A percentile compares a stretch with the other conserved stretches of the same genome.
Evolutionary conservation across 2,888 invertebrate genomes (phyloP).

Genomic region (Tachina grossa): DNA sequence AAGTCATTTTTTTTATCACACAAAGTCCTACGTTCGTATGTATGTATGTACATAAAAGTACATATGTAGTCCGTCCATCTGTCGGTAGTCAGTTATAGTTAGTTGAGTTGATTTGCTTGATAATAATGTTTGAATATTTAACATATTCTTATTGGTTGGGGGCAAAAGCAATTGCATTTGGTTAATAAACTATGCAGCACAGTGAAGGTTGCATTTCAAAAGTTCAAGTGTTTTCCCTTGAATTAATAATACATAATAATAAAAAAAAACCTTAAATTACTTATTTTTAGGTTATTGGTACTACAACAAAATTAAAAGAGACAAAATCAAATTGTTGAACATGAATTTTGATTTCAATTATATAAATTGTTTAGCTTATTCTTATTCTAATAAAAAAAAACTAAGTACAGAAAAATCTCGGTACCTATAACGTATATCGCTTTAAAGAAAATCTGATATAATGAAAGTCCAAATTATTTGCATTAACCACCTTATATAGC

Average conservation of each 20-base stretch:
- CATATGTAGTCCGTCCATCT: background rate
- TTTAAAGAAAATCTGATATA: no score
- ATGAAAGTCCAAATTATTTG: no score
- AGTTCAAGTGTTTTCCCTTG: conserved; percentile 61
- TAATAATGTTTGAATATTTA: conserved; percentile 43
- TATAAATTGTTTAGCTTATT: background rate
- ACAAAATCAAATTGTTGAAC: background rate
- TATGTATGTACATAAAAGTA: background rate
- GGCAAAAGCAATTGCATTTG: conserved; percentile 30
- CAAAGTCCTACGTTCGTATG: background rate
- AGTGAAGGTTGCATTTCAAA: conserved; percentile 47
- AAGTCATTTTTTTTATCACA: background rate
- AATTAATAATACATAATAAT: background rate
- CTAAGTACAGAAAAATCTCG: no score
- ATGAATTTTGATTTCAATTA: conserved; percentile 29
- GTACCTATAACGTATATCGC: no score
- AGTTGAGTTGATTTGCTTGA: conserved; percentile 51
- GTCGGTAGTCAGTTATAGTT: conserved; percentile 17
- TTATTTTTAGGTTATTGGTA: conserved; percentile 4
- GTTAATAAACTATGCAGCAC: background rate
- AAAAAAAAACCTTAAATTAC: conserved; percentile 9
- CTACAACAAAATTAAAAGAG: conserved; percentile 1
- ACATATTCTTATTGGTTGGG: conserved; percentile 36
- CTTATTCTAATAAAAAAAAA: no score
- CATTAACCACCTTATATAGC: no score